phyloP scores from a whole-genome alignment of 2,113 vertebrate species.

The Dasypus novemcinctus region DNA sequence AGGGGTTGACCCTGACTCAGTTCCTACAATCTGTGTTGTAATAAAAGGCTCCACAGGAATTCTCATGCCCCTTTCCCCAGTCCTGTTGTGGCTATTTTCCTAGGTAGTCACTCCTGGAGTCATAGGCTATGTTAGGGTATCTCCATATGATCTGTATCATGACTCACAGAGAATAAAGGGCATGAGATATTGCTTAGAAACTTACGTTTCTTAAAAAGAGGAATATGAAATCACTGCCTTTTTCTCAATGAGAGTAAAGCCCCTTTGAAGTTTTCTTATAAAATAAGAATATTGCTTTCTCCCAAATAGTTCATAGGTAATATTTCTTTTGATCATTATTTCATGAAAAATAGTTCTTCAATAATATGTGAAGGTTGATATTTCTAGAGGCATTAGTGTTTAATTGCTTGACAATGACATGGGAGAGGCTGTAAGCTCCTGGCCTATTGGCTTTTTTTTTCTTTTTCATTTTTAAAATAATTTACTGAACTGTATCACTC shows the following conservation, averaged over 20 bases:
- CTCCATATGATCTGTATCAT: background rate
- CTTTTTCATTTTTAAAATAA: too few relatives aligned
- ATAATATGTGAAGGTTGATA: background rate
- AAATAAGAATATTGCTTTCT: background rate
- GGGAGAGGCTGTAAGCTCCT: background rate
- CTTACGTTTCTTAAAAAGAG: background rate
- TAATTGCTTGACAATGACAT: background rate
- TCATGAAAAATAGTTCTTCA: background rate
- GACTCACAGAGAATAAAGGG: background rate
- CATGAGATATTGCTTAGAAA: background rate
- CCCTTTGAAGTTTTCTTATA: background rate
- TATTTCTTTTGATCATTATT: conserved; percentile 39
- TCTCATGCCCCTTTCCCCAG: background rate
- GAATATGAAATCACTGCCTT: background rate
- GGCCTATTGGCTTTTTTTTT: background rate
- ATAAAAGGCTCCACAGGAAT: background rate
- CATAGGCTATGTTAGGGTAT: background rate
- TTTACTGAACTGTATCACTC: too few relatives aligned
- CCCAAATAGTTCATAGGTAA: background rate
- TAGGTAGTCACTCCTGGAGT: background rate
- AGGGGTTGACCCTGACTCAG: background rate
- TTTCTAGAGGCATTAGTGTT: background rate
- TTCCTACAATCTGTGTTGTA: background rate
- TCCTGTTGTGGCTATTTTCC: background rate
- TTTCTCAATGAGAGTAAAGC: background rate